Percentiles rank a stretch among this genome's conserved stretches.
phyloP scores from a whole-genome alignment of 2,888 invertebrate genomes.

The Drosophila mettleri region DNA sequence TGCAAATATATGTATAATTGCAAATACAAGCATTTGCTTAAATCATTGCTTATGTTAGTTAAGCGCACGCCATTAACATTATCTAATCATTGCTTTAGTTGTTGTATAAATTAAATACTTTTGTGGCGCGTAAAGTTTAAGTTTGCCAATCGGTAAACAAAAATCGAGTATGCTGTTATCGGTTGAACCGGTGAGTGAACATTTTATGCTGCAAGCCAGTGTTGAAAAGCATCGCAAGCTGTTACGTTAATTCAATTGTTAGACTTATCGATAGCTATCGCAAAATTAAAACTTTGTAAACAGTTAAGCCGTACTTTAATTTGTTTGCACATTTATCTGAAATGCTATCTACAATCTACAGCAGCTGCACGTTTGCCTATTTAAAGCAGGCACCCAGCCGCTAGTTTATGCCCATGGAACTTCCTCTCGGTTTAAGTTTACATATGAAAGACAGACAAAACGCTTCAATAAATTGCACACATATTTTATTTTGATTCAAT shows the following conservation, averaged over 20 bases:
- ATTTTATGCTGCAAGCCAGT: slow-evolving; percentile 11
- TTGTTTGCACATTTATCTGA: background rate
- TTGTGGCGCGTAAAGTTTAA: background rate
- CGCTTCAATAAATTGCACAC: slow-evolving; percentile 49
- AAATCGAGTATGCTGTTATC: slow-evolving; percentile 14
- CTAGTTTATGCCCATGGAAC: background rate
- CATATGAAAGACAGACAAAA: slow-evolving; percentile 39
- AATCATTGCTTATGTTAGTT: background rate
- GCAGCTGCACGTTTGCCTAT: background rate
- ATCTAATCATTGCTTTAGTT: background rate
- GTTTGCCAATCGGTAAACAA: slow-evolving; percentile 6
- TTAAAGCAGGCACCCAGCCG: background rate
- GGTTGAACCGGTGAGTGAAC: background rate
- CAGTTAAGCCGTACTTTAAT: background rate
- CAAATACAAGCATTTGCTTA: background rate
- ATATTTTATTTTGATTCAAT: slow-evolving; percentile 72
- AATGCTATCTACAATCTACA: background rate
- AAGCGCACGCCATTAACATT: background rate
- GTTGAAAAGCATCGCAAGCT: slow-evolving; percentile 1
- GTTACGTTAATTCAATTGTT: background rate
- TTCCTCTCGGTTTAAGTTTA: slow-evolving; percentile 20
- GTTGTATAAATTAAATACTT: background rate
- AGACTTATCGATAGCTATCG: slow-evolving; percentile 10
- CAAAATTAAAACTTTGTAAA: background rate
- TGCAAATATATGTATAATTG: background rate